Evolutionary conservation across 2,888 invertebrate species (phyloP), one percentile per base, ranked within the genome.

Genomic region (Amphipoea lucens): DNA sequence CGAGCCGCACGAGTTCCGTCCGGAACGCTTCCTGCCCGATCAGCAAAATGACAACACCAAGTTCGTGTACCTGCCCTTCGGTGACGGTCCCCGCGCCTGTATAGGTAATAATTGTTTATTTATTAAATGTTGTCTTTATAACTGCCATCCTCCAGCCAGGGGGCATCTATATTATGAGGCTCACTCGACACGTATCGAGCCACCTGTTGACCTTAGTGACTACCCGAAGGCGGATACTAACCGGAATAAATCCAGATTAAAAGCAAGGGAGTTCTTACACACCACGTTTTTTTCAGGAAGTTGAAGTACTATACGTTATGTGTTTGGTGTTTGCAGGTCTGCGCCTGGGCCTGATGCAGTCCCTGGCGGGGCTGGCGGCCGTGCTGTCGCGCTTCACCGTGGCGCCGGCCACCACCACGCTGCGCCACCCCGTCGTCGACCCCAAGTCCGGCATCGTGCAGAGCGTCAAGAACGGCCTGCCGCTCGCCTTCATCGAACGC

Each of bases 281-380:
- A 14, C 4, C 48, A 51, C 51, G 51, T 51, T 51, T 51, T 51
- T 51, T 17, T 48, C 51, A 51, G 48, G 17, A 45, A 23, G 14
- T 45, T 57, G 23, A 60, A 17, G 2, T 42, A 54, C 6, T 51
- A 2, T 20, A n/a, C 1, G 29, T 45, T 36, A 42, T 42, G 4
- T 57, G 36, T 36, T 70, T 51, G 60, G n/a, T 57, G n/a, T 42
- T 60, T 72, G 12, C 92, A 95, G 95, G 95, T n/a, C 93, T 92
- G 57, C 94, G 95, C 0, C 77, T 95, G 71, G 95, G 95, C 0
- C 84, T 92, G 65, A 95, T 95, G 95, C 95, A 95, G 92, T 94
- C 95, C 20, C 90, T 95, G 87, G 94, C 95, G 0, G 95, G 95
- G 4, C 89, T 95, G 74, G 95, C 95, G 40, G 94, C 95, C 29